Evolutionary conservation across 2,888 invertebrate species (phyloP).

Genomic region (Chaetogeoica ovagalla): DNA sequence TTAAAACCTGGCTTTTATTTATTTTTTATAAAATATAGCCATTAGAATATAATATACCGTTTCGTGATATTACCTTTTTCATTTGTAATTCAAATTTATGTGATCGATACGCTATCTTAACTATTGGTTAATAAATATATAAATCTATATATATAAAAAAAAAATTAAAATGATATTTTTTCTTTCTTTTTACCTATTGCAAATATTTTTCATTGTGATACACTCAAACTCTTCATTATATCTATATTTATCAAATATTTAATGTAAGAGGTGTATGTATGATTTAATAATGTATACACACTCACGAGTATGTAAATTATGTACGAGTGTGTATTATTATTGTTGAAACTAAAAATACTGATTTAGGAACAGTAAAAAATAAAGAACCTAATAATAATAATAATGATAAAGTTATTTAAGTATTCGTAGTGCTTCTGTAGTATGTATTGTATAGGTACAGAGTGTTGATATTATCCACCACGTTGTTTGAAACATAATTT

Average conservation of each 20-base stretch:
- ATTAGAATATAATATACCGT: slow-evolving; percentile 20
- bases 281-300: neutral
- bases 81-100: slow-evolving; percentile 38
- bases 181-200: neutral
- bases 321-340: neutral
- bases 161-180: slow-evolving; percentile 1
- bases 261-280: neutral
- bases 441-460: no score
- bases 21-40: slow-evolving; percentile 20
- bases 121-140: slow-evolving; percentile 45
- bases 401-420: no score
- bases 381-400: no score
- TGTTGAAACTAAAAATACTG: neutral
- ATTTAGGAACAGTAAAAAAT: neutral
- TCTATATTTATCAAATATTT: no score
- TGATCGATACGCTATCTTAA: slow-evolving; percentile 41
- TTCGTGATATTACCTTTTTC: slow-evolving; percentile 3
- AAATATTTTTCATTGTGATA: neutral
- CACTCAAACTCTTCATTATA: no score
- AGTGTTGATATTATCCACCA: no score
- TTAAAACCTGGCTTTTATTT: slow-evolving; percentile 26
- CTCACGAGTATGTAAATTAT: no score
- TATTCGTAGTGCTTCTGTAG: no score
- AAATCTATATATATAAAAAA: slow-evolving; percentile 11
- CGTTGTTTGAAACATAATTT: no score